A percentile compares a stretch with the other conserved stretches of the same genome.
Evolutionary conservation across 2,113 vertebrate species (phyloP).

Genomic region (Pedionomus torquatus): DNA sequence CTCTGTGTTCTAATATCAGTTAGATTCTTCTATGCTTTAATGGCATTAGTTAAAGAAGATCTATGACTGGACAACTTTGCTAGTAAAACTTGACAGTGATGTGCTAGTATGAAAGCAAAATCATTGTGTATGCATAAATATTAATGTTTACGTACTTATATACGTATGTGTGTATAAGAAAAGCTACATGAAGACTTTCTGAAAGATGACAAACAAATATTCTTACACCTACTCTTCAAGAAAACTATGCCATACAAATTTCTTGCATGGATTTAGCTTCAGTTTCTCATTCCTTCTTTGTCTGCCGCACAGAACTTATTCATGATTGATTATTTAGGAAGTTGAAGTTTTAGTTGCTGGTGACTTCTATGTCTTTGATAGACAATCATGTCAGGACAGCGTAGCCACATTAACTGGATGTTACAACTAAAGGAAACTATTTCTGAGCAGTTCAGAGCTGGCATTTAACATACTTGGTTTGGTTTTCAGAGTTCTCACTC

Average conservation of each 20-base stretch:
- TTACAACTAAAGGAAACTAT: not conserved
- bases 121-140: not conserved
- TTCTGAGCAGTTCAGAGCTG: not conserved
- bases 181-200: not conserved
- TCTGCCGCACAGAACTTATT: not conserved
- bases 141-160: not conserved
- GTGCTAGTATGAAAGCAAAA: not conserved
- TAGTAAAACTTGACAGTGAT: not conserved
- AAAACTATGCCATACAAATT: not conserved
- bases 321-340: not conserved
- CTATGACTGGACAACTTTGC: not conserved
- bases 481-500: not conserved
- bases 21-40: not conserved
- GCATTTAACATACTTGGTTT: not conserved
- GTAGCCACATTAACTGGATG: not conserved
- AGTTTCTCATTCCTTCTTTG: not conserved
- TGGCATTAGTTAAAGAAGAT: not conserved
- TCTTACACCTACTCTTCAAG: not conserved
- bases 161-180: not conserved
- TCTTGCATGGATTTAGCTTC: not conserved
- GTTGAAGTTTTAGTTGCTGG: not conserved
- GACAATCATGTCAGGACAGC: not conserved
- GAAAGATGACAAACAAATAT: not conserved
- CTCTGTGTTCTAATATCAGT: not conserved
- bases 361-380: not conserved